These are phyloP conservation scores for Parnassius smintheus DNA, from an alignment of 2,888 invertebrate species.

Conservation along the genomic window DNA sequence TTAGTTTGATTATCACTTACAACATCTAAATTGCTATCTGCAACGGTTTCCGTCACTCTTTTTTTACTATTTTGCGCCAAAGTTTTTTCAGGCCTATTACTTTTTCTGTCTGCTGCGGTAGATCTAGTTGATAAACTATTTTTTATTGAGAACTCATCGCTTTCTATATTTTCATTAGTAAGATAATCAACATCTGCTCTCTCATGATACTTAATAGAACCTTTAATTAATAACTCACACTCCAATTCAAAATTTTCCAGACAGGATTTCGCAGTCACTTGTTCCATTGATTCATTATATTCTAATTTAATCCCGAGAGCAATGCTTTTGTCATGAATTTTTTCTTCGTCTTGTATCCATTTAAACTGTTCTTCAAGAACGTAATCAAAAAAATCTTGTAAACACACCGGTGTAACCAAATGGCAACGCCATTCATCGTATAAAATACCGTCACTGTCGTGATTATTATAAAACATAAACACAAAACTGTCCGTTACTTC, in stretches of 20 bases:
- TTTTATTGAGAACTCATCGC: conserved; percentile 38
- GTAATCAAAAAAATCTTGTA: conserved; percentile 80
- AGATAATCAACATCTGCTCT: conserved; percentile 40
- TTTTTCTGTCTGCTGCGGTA: conserved; percentile 45
- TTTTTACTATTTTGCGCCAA: conserved; percentile 40
- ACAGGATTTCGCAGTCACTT: conserved; percentile 18
- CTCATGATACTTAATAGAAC: conserved; percentile 66
- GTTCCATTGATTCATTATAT: conserved; percentile 38
- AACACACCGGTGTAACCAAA: conserved; percentile 71
- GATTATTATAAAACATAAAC: conserved; percentile 70
- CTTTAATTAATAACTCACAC: conserved; percentile 64
- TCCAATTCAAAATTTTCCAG: conserved; percentile 39
- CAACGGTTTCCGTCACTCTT: conserved; percentile 32
- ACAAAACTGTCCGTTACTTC: conserved; percentile 66
- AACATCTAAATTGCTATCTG: conserved; percentile 32
- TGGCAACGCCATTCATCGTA: conserved; percentile 71
- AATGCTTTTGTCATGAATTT: conserved; percentile 52
- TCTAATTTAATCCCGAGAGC: conserved; percentile 44
- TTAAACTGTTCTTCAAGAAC: conserved; percentile 70
- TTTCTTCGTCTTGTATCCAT: conserved; percentile 72
- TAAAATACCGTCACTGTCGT: conserved; percentile 60
- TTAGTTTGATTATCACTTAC: conserved; percentile 10
- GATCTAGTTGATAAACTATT: conserved; percentile 37
- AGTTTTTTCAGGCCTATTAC: conserved; percentile 41
- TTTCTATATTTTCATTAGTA: conserved; percentile 31